Evolutionary conservation across 2,113 vertebrate genomes (phyloP).

Genomic region (Lates calcarifer): DNA sequence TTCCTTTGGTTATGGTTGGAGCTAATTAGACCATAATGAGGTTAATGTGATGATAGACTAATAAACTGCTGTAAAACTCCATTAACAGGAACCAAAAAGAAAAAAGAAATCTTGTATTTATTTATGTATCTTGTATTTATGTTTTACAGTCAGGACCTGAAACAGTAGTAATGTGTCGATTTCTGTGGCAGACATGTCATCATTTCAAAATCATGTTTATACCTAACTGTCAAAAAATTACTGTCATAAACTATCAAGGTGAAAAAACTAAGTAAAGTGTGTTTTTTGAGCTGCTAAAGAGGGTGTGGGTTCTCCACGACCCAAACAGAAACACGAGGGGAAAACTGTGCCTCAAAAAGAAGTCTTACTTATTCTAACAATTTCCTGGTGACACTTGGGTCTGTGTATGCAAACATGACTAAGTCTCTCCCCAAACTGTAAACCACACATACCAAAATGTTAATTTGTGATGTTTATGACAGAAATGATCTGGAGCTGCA

Average conservation of each 20-base stretch:
- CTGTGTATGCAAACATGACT: conserved; percentile 65
- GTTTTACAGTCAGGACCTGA: not conserved
- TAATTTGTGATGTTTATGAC: conserved; percentile 81
- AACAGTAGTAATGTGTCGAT: not conserved
- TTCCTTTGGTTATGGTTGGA: not conserved
- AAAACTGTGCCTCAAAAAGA: conserved; percentile 29
- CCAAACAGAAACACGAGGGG: conserved; percentile 2
- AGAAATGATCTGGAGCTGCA: conserved; percentile 59
- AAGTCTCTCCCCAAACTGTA: conserved; percentile 65
- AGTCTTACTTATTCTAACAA: conserved; percentile 46
- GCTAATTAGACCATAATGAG: not conserved
- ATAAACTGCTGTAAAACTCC: not conserved
- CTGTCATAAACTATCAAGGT: not conserved
- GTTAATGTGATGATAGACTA: not conserved
- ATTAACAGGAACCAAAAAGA: not conserved
- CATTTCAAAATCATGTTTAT: not conserved
- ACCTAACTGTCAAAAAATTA: not conserved
- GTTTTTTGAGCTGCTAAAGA: not conserved
- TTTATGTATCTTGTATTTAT: too few relatives aligned
- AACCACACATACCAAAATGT: conserved; percentile 77
- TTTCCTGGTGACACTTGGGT: conserved; percentile 56
- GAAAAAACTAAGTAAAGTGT: not conserved
- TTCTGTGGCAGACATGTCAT: not conserved
- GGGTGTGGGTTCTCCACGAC: not conserved
- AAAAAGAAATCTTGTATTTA: not conserved